phyloP scores from a whole-genome alignment of 2,888 invertebrate species.

The Dryobota labecula region DNA sequence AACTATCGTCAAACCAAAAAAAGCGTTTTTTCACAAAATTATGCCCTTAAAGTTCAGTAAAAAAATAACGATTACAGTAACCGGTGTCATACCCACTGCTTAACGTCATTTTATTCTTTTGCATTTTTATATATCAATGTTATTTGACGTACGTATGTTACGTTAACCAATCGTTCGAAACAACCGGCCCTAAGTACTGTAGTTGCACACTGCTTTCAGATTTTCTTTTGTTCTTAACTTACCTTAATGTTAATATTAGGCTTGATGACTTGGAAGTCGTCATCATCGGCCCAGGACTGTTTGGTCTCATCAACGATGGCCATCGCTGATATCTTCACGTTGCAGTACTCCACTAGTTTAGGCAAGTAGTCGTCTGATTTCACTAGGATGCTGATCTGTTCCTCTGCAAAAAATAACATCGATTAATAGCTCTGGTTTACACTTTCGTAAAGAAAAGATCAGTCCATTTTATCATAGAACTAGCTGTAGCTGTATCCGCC shows the following conservation, averaged over 20 bases:
- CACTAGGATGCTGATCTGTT: slow-evolving; percentile 90
- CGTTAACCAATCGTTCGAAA: too few relatives aligned
- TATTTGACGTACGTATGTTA: too few relatives aligned
- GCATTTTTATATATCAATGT: too few relatives aligned
- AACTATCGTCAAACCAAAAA: too few relatives aligned
- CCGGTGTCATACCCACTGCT: too few relatives aligned
- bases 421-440: background rate
- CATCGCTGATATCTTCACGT: slow-evolving; percentile 94
- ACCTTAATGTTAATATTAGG: slow-evolving; percentile 93
- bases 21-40: too few relatives aligned
- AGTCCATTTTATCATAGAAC: background rate
- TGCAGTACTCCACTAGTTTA: slow-evolving; percentile 95
- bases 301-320: slow-evolving; percentile 95
- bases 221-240: slow-evolving; percentile 45
- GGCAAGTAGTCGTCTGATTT: slow-evolving; percentile 93
- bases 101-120: too few relatives aligned
- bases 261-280: slow-evolving; percentile 94
- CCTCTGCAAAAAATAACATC: slow-evolving; percentile 70
- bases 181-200: too few relatives aligned
- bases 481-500: too few relatives aligned
- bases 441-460: background rate
- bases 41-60: too few relatives aligned
- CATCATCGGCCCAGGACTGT: slow-evolving; percentile 95
- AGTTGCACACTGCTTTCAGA: background rate
- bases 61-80: too few relatives aligned